Conservation (phyloP, 2,113 vertebrate genomes). For the Cettia cetti region DNA sequence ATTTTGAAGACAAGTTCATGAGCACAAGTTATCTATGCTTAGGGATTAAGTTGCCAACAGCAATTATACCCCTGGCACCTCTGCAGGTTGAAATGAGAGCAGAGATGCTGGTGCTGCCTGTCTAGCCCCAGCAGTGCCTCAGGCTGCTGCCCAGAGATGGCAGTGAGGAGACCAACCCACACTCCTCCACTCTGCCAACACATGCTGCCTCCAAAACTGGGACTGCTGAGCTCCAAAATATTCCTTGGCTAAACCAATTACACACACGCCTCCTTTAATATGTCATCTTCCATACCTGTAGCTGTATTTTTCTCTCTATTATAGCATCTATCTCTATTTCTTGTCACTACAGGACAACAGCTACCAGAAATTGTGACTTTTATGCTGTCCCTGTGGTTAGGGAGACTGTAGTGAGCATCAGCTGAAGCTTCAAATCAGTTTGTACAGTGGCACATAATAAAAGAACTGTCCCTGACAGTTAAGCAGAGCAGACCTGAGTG, state of each 20-base stretch:
- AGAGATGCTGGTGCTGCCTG: background rate
- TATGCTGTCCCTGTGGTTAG: background rate
- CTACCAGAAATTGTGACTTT: background rate
- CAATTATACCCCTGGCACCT: background rate
- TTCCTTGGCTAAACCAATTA: background rate
- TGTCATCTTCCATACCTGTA: background rate
- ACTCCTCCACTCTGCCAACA: background rate
- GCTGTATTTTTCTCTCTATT: background rate
- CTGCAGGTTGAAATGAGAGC: background rate
- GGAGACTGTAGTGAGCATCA: background rate
- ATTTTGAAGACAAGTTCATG: background rate
- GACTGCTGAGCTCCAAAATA: background rate
- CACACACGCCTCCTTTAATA: background rate
- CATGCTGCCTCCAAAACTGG: background rate
- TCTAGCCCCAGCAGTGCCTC: accelerated
- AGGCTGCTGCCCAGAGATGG: background rate
- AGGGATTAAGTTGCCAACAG: background rate
- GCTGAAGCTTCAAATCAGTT: background rate
- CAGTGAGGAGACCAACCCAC: background rate
- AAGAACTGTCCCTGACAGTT: background rate
- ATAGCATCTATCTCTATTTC: background rate
- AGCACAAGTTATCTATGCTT: background rate
- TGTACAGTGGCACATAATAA: background rate
- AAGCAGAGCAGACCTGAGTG: background rate
- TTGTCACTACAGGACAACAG: background rate